Percentiles rank a stretch among this genome's conserved stretches.
These are phyloP conservation scores for Myotis myotis DNA, from an alignment of 2,797 vertebrate species.

Conservation along the genomic window DNA sequence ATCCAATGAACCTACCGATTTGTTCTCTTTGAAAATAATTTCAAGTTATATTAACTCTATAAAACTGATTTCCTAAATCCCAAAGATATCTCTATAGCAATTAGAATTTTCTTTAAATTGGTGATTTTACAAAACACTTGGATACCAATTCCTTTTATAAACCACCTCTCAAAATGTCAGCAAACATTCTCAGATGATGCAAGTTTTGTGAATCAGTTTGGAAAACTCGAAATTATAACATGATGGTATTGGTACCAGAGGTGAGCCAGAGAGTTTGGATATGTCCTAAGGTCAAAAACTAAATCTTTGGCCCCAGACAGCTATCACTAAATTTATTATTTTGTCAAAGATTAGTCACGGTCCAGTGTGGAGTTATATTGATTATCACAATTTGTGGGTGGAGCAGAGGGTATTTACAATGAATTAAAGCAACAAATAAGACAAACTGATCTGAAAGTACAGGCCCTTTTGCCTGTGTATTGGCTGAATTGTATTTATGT, in stretches of 20 bases:
- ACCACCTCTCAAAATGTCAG: background rate
- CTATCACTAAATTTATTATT: background rate
- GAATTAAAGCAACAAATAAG: background rate
- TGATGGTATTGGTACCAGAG: background rate
- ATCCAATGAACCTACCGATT: background rate
- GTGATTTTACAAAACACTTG: constrained; percentile 24
- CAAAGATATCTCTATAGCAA: background rate
- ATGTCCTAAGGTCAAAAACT: constrained; percentile 10
- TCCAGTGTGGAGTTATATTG: background rate
- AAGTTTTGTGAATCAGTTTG: background rate
- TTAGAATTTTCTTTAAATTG: constrained; percentile 44
- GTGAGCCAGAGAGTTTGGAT: background rate
- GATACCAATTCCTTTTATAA: background rate
- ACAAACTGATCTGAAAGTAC: background rate
- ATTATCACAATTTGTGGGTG: background rate
- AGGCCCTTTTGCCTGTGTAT: background rate
- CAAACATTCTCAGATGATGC: background rate
- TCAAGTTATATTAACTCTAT: constrained; percentile 17
- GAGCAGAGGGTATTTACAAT: background rate
- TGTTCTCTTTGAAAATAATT: constrained; percentile 8
- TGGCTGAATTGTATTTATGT: constrained; percentile 16
- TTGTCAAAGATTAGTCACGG: background rate
- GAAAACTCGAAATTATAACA: constrained; percentile 15
- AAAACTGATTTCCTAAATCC: constrained; percentile 15
- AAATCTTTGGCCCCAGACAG: background rate